Evolutionary conservation across 2,113 vertebrate species (phyloP), one percentile per base, ranked within the genome.

Genomic region (Zeus faber): DNA sequence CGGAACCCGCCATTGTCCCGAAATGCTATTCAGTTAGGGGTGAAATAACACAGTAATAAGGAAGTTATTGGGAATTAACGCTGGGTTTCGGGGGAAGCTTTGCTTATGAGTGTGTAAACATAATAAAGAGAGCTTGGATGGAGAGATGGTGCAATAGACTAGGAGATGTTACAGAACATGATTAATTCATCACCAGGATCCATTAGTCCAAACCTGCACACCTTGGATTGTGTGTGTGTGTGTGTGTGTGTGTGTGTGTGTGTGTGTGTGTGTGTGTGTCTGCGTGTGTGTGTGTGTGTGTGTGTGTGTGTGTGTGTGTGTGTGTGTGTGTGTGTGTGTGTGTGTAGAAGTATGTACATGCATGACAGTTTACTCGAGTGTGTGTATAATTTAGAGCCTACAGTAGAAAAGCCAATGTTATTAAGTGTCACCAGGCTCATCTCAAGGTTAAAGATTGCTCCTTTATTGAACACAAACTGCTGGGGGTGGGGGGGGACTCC

Each of bases 391-490:
- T 35, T 2, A 35, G 5, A 35, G 7, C 31, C 6, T 68, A 76
- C 47, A 22, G n/a, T n/a, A n/a, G n/a, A n/a, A n/a, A n/a, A n/a
- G n/a, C n/a, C n/a, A 3, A 43, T 58, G 43, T 14, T 65, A 52
- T 47, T 35, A 46, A 67, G 48, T 52, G 65, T 76, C 74, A 72
- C 76, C 67, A 23, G 52, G 47, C 29, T 58, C 43, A 43, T 69
- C 23, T 67, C 65, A 77, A 77, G 77, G 67, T 81, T 76, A 52
- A 27, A 4, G 48, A n/a, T n/a, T n/a, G n/a, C n/a, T n/a, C n/a
- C 63, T 78, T 81, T 72, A 74, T 80, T 81, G 72, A 83, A 80
- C 72, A 69, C 23, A 23, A 45, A 48, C 65, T 6, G 65, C 76
- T 76, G 69, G 68, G 72, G 62, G 64, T n/a, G n/a, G n/a, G n/a